Evolutionary conservation across 2,113 vertebrate genomes (phyloP).

Genomic region (Lepidothrix coronata): DNA sequence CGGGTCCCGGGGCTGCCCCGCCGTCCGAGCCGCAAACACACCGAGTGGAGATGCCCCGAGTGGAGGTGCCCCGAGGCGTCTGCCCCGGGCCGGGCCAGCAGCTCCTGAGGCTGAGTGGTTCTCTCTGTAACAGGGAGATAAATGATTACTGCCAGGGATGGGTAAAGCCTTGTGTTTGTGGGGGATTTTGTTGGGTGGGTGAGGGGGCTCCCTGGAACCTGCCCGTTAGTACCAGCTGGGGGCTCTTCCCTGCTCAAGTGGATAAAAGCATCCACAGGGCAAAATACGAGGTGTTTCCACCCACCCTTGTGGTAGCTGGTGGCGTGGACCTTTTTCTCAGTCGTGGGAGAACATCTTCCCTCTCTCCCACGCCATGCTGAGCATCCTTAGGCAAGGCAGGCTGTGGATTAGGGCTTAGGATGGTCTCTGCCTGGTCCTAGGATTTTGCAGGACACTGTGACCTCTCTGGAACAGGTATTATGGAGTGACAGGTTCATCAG

Average conservation of each 20-base stretch:
- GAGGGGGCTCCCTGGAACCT: neutral
- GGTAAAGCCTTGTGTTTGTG: neutral
- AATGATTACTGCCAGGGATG: too few relatives aligned
- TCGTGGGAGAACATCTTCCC: neutral
- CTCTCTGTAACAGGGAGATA: neutral
- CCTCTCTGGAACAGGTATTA: neutral
- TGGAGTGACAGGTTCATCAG: neutral
- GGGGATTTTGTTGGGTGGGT: neutral
- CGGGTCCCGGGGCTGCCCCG: fast-evolving
- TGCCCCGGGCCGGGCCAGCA: neutral
- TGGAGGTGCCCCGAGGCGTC: fast-evolving
- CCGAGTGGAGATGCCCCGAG: neutral
- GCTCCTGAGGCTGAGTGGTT: neutral
- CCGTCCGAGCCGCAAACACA: fast-evolving
- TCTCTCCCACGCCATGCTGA: neutral
- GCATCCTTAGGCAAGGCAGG: neutral
- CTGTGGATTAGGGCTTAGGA: neutral
- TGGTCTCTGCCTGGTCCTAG: neutral
- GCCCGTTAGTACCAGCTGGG: neutral
- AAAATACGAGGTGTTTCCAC: neutral
- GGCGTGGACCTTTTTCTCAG: neutral
- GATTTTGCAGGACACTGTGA: slow-evolving; percentile 2
- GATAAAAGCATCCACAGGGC: neutral
- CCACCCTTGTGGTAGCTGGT: neutral
- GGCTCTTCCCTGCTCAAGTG: neutral